These are phyloP conservation scores for Nymphalis polychloros DNA, from an alignment of 2,888 invertebrate species.

Conservation along the genomic window DNA sequence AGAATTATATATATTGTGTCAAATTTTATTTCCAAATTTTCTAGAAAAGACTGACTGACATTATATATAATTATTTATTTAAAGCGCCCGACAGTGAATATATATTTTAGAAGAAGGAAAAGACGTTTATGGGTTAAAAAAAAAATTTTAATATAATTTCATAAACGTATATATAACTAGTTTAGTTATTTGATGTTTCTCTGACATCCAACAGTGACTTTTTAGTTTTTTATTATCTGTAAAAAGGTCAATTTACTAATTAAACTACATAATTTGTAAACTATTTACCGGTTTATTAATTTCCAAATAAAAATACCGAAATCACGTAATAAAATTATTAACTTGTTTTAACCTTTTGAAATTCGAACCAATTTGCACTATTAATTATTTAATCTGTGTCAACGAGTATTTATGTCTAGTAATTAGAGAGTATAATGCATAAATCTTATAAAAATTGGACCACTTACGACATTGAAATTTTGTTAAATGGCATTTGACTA, in stretches of 20 bases:
- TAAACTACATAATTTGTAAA: background rate
- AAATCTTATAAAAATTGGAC: conserved; percentile 44
- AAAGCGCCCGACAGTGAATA: too few species aligned
- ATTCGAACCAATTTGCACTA: conserved; percentile 20
- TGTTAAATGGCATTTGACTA: conserved; percentile 17
- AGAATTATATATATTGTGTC: too few species aligned
- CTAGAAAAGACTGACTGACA: too few species aligned
- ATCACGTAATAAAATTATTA: conserved; percentile 8
- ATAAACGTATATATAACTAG: too few species aligned
- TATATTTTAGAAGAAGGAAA: too few species aligned
- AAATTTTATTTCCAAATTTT: too few species aligned
- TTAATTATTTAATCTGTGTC: conserved; percentile 33
- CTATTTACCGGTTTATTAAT: background rate
- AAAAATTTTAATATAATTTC: too few species aligned
- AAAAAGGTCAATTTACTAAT: conserved; percentile 6
- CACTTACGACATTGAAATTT: conserved; percentile 35
- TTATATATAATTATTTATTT: too few species aligned
- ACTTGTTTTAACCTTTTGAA: conserved; percentile 15
- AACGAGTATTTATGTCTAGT: conserved; percentile 31
- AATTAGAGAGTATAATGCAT: conserved; percentile 32
- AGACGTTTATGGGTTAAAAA: too few species aligned
- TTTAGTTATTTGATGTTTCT: too few species aligned
- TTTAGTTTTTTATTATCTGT: background rate
- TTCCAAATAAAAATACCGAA: background rate
- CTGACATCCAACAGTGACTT: too few species aligned